A percentile compares a stretch with the other conserved stretches of the same genome.
phyloP scores from a whole-genome alignment of 2,888 invertebrate species.

The Athrips mouffetella region DNA sequence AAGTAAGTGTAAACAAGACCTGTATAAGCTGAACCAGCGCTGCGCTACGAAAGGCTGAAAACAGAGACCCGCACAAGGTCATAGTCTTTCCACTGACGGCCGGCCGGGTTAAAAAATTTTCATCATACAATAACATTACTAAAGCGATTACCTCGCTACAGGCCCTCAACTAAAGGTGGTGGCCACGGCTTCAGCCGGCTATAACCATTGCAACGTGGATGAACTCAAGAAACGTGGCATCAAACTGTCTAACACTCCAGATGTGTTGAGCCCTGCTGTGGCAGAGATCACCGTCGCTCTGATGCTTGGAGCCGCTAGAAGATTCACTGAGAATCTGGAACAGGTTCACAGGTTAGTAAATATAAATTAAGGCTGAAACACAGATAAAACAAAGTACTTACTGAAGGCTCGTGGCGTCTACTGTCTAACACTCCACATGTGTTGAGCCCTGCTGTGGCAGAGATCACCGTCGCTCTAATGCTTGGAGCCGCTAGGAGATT shows the following conservation, averaged over 20 bases:
- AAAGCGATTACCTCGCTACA: too few relatives aligned
- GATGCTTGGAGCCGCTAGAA: conserved; percentile 85
- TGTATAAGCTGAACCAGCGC: too few relatives aligned
- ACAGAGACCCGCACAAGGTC: too few relatives aligned
- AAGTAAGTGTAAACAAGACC: too few relatives aligned
- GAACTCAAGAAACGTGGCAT: conserved; percentile 87
- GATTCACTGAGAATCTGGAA: conserved; percentile 86
- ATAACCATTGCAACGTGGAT: conserved; percentile 88
- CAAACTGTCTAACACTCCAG: conserved; percentile 89
- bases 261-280: conserved; percentile 86
- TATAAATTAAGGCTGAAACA: background rate
- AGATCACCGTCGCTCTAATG: conserved; percentile 86
- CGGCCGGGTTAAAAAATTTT: too few relatives aligned
- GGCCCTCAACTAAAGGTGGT: conserved; percentile 87
- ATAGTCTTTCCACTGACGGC: too few relatives aligned
- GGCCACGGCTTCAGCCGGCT: conserved; percentile 91
- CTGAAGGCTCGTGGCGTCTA: conserved; percentile 85
- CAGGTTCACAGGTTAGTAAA: conserved; percentile 79
- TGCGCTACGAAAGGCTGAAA: too few relatives aligned
- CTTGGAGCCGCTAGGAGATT: conserved; percentile 87
- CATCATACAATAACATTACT: too few relatives aligned
- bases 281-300: conserved; percentile 90
- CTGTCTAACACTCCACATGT: conserved; percentile 91
- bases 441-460: conserved; percentile 87
- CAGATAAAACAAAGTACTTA: background rate